Base-by-base conservation (phyloP, 2,888 invertebrate genomes). In the Drosophila cracens region DNA sequence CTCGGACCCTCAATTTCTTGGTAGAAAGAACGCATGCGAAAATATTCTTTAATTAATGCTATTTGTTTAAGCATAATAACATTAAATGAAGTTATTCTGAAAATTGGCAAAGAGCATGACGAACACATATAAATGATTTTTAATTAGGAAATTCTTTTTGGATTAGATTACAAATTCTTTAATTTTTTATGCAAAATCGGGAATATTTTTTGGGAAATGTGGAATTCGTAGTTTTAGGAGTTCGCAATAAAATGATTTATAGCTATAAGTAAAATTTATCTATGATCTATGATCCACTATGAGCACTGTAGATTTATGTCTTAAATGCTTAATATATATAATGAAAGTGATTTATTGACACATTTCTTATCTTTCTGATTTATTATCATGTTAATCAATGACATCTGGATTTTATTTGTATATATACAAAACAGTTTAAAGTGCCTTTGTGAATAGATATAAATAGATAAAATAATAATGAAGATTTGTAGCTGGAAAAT, bases 1-100 rank as follows among this genome's bases (percentile, higher is more conserved):
- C 57, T 11, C 38, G 62, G 57, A 71, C 70, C 70, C 52, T 46
- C 2, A n/a, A 25, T 54, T 72, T 67, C 27, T 53, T 53, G 38
- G 43, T 21, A 43, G 25, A 25, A 36, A 49, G 31, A 51, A 27
- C 31, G 16, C 2, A 27, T 31, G 16, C 13, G 52, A 66, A 57
- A 60, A 48, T n/a, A 40, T 25, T 33, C 16, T 38, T 16, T 57
- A 57, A 34, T 56, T 27, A 46, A 52, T 33, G 31, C 1, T 33
- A 10, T 54, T 61, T 54, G 51, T 59, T 29, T 18, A 36, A 36
- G 34, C 29, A 8, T 2, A 18, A 34, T 33, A 5, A 16, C 25
- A 25, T 46, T 46, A 36, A 52, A 25, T 18, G 10, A 46, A 34
- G 13, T 43, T 0, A 8, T 56, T 33, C 18, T 11, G 48, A 46